Evolutionary conservation across 2,113 vertebrate genomes (phyloP).

Genomic region (Gambusia holbrooki): DNA sequence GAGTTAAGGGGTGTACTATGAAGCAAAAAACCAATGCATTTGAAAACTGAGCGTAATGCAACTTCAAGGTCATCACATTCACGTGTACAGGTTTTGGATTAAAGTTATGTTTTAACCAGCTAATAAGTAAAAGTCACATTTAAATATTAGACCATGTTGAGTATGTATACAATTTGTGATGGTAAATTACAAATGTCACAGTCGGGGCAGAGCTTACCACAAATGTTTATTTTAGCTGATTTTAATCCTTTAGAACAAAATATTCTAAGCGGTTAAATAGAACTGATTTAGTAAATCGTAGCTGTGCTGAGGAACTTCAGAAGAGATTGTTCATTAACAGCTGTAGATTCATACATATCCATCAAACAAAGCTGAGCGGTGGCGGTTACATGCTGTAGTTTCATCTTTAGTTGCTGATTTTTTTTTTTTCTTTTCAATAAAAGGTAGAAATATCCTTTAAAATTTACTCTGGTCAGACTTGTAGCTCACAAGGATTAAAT

Average conservation of each 20-base stretch:
- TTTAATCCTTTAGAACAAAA: background rate
- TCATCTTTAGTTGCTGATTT: background rate
- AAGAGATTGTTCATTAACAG: too few species aligned
- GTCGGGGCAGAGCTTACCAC: too few species aligned
- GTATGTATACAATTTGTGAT: background rate
- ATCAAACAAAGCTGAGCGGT: background rate
- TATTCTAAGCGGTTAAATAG: background rate
- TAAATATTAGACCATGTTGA: background rate
- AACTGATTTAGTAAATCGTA: background rate
- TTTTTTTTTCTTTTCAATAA: background rate
- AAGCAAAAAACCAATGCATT: background rate
- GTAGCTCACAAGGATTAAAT: background rate
- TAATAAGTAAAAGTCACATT: background rate
- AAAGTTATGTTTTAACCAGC: background rate
- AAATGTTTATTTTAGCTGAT: background rate
- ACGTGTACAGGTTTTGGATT: background rate
- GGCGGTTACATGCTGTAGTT: too few species aligned
- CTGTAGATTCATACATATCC: background rate
- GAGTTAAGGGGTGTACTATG: background rate
- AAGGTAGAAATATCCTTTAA: too few species aligned
- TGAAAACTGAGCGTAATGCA: background rate
- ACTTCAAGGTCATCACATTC: background rate
- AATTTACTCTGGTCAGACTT: background rate
- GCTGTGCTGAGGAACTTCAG: background rate
- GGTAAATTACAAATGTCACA: background rate